Base-by-base conservation (phyloP, 1,140 invertebrate genomes). In the Lanistes nyassanus region DNA sequence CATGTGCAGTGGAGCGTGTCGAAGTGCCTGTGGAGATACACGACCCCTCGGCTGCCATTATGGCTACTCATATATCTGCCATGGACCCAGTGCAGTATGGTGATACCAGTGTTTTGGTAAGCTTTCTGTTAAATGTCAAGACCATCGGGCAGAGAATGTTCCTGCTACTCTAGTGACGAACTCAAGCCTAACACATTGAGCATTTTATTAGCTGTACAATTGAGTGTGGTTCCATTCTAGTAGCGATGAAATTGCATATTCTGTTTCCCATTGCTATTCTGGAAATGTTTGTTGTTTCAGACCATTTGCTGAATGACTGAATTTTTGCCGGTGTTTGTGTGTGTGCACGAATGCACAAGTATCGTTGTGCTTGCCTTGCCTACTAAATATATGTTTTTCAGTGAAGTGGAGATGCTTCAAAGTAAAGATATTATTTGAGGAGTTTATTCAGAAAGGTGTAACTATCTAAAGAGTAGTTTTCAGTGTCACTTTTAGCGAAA, bases 1-100 rank as follows among this genome's bases (percentile, higher is more conserved):
- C 47, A 21, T 53, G 64, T 83, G 0, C 81, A 89, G 88, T 89
- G 70, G 87, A 88, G 76, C 75, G 83, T 66, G 83, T 88, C 4
- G 86, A 88, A 65, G 83, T 87, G 36, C 83, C 86, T 26, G 81
- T 86, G 16, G 86, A 85, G 73, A 81, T 83, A 9, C 78, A 81
- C 34, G 77, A 73, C 23, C 60, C 76, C 62, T 65, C 73, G 16
- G 60, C 69, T 16, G 70, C 79, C 78, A 60, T 73, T 31, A 51
- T 79, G 58, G 51, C 78, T 39, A 42, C 77, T 55, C 72, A 79
- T 69, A 65, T 81, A 66, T 60, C 69, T 65, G 73, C 77, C 70
- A 74, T 81, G 60, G 62, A 79, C 58, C 79, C 82, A 56, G 76
- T 85, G 6, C 81, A 82, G 56, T 82, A 81, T 66, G 47, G 47